These are phyloP conservation scores for Drosophila aldrichi DNA, from an alignment of 2,888 invertebrate species.

Conservation along the genomic window DNA sequence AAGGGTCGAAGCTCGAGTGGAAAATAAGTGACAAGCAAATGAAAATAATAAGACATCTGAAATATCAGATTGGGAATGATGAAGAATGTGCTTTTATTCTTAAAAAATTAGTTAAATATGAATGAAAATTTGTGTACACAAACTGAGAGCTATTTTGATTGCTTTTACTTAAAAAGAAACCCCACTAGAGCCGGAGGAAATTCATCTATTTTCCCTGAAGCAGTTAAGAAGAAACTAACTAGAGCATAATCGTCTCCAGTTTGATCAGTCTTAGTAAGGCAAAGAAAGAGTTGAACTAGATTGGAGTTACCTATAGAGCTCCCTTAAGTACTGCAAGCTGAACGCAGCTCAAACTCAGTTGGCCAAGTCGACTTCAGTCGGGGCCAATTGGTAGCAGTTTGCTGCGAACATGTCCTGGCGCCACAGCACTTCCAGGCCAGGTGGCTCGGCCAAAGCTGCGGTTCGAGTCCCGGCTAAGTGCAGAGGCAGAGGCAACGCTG, in stretches of 20 bases:
- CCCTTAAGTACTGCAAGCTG: background rate
- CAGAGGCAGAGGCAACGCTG: conserved; percentile 15
- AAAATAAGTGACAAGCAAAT: background rate
- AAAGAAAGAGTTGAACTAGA: background rate
- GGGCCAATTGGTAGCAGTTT: conserved; percentile 22
- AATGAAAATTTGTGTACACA: too few species aligned
- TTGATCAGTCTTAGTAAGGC: too few species aligned
- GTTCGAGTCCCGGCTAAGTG: conserved; percentile 42
- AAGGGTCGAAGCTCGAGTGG: background rate
- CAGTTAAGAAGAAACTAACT: too few species aligned
- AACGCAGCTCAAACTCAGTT: background rate
- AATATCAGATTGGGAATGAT: background rate
- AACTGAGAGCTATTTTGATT: background rate
- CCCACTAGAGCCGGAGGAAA: background rate
- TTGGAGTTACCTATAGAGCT: background rate
- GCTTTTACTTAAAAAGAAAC: too few species aligned
- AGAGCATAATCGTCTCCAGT: too few species aligned
- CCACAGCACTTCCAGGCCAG: conserved; percentile 30
- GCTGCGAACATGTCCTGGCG: conserved; percentile 23
- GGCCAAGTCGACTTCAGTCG: conserved; percentile 25
- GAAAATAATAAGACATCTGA: background rate
- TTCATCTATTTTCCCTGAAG: background rate
- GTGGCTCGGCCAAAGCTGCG: conserved; percentile 41
- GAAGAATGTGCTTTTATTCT: too few species aligned
- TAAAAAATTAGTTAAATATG: background rate